A percentile compares a stretch with the other conserved stretches of the same genome.
Conservation (phyloP, 2,797 vertebrate species). For the Scleropages formosus region DNA sequence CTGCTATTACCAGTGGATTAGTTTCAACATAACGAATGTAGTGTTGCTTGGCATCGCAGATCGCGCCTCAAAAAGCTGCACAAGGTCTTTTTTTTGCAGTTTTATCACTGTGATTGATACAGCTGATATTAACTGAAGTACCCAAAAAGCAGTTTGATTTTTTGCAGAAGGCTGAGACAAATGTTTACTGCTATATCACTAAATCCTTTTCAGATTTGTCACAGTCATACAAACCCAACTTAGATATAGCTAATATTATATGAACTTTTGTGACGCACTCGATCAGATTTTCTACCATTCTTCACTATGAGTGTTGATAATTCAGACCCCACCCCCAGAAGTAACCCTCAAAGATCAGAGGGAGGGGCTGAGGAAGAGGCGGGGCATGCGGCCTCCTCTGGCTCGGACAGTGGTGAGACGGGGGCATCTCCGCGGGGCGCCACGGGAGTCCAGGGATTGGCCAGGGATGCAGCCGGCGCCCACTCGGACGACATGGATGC, state of each 20-base stretch:
- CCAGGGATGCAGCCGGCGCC: constrained; percentile 51
- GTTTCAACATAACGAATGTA: not conserved
- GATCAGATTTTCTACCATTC: constrained; percentile 52
- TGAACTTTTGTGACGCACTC: constrained; percentile 32
- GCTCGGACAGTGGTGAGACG: constrained; percentile 43
- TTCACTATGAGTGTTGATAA: constrained; percentile 76
- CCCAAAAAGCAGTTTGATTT: not conserved
- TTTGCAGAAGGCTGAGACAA: not conserved
- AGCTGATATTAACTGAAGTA: not conserved
- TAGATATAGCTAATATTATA: constrained; percentile 44
- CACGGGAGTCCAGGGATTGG: constrained; percentile 49
- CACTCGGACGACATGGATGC: constrained; percentile 80
- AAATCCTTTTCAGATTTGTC: constrained; percentile 40
- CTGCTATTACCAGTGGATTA: not conserved
- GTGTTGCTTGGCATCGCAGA: not conserved
- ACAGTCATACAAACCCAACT: constrained; percentile 62
- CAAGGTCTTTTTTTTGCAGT: not conserved
- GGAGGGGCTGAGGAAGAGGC: constrained; percentile 57
- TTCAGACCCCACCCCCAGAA: constrained; percentile 63
- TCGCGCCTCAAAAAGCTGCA: no score
- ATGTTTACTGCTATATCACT: not conserved
- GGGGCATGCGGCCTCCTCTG: constrained; percentile 37
- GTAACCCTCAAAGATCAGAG: constrained; percentile 57
- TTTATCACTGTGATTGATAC: not conserved
- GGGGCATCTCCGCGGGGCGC: constrained; percentile 53